A percentile compares a stretch with the other conserved stretches of the same genome.
Conservation (phyloP, 2,888 invertebrate genomes). For the Vannuccia rotundouncinata region DNA sequence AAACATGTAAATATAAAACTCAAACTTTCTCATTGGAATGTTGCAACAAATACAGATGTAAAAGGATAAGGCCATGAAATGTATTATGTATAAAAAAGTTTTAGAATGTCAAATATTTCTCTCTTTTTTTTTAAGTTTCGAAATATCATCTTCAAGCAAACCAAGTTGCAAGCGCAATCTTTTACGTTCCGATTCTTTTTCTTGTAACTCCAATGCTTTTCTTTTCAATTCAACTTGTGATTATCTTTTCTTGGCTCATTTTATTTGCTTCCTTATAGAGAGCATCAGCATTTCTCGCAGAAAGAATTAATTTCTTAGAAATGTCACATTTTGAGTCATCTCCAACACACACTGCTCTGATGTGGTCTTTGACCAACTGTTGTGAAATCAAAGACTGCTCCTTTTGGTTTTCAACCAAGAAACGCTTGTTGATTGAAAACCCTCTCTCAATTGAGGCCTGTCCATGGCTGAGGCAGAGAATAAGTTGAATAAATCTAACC, state of each 20-base stretch:
- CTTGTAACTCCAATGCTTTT: background rate
- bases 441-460: constrained; percentile 10
- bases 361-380: constrained; percentile 37
- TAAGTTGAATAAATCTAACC: background rate
- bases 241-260: background rate
- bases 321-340: background rate
- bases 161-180: background rate
- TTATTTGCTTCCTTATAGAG: background rate
- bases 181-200: background rate
- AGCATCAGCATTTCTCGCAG: background rate
- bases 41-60: too few species aligned
- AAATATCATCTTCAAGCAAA: too few species aligned
- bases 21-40: too few species aligned
- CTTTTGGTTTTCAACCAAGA: background rate
- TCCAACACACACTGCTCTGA: background rate
- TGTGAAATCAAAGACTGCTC: constrained; percentile 1
- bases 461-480: background rate
- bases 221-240: too few species aligned
- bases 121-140: too few species aligned
- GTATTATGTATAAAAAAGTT: too few species aligned
- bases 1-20: background rate
- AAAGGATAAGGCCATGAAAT: too few species aligned
- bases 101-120: too few species aligned
- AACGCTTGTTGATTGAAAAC: background rate
- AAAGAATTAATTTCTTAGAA: background rate